Base-by-base conservation (phyloP, 2,797 vertebrate species). In the Catostomus latipinnis region DNA sequence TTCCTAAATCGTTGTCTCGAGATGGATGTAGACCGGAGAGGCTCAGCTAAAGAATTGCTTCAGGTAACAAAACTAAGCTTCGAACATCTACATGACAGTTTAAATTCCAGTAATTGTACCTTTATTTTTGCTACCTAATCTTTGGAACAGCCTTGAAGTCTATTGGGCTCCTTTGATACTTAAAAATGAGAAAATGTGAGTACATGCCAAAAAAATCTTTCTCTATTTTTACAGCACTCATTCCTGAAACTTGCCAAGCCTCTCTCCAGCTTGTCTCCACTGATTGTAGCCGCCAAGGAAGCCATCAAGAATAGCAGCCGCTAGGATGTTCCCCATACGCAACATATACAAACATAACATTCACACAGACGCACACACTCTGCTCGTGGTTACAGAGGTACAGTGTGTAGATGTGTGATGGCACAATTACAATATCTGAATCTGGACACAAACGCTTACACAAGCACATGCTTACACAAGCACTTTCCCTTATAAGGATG, bases 291-390 rank as follows among this genome's bases (percentile, higher is more conserved):
- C 76, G 96, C 95, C 16, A 96, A 96, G 90, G 95, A 96, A 91
- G 96, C 95, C 8, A 96, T 96, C 90, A 96, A 96, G 91, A 96
- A 96, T 91, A 96, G 95, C 94, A 98, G 97, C 92, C 97, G 97
- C 91, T 99, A 97, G 90, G 81, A 74, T 53, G 82, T 60, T 73
- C 50, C 13, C 11, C 49, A 16, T 18, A 46, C 12, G 45, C 61
- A 57, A 80, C 72, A 78, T 16, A 80, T 61, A 70, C 56, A 72
- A 57, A 72, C 66, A 75, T 46, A 74, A 68, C 88, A 88, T 87
- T 88, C 68, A 60, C 56, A 70, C 18, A 46, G 18, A 69, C 1
- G 48, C 7, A 89, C 88, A 88, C 85, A 87, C 84, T 88, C 78
- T 85, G 88, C 86, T 9, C 18, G 8, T 34, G 22, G 12, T 11